Percentiles rank a stretch among this genome's conserved stretches.
These are phyloP conservation scores for Phrixothrix hirtus DNA, from an alignment of 2,888 invertebrate species.

Conservation along the genomic window DNA sequence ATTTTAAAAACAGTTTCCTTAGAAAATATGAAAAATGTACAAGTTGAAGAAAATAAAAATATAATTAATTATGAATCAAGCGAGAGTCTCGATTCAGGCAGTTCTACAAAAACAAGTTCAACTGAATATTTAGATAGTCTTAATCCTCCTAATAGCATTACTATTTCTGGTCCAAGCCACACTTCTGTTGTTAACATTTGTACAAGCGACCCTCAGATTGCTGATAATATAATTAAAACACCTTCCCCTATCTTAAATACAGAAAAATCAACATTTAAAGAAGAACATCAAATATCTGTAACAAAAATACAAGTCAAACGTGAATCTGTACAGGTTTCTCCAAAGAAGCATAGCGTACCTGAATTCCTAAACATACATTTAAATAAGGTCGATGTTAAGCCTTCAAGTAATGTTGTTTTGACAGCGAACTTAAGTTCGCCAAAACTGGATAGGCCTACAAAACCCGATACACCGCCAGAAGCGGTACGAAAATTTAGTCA, in stretches of 20 bases:
- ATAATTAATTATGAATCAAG: slow-evolving; percentile 20
- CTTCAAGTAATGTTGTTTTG: slow-evolving; percentile 66
- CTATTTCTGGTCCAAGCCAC: slow-evolving; percentile 50
- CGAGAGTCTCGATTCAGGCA: slow-evolving; percentile 26
- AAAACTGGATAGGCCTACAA: slow-evolving; percentile 39
- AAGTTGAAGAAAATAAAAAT: slow-evolving; percentile 7
- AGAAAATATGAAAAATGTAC: slow-evolving; percentile 64
- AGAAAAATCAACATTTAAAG: slow-evolving; percentile 3
- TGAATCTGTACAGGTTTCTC: slow-evolving; percentile 57
- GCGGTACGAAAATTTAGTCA: slow-evolving; percentile 52
- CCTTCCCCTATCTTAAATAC: neutral
- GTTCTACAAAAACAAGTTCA: slow-evolving; percentile 20
- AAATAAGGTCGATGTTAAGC: slow-evolving; percentile 69
- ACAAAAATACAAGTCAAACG: slow-evolving; percentile 64
- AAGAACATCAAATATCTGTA: slow-evolving; percentile 56
- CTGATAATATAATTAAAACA: slow-evolving; percentile 11
- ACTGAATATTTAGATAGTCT: slow-evolving; percentile 29
- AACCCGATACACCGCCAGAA: slow-evolving; percentile 36
- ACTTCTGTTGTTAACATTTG: slow-evolving; percentile 46
- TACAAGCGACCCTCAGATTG: slow-evolving; percentile 9
- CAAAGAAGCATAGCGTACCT: slow-evolving; percentile 55
- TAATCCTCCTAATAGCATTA: slow-evolving; percentile 36
- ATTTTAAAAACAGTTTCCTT: slow-evolving; percentile 53
- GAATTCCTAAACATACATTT: slow-evolving; percentile 73
- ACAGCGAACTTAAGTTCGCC: slow-evolving; percentile 62